These are phyloP conservation scores for Drosophila tropicalis DNA, from an alignment of 1,140 invertebrate species.

Conservation along the genomic window DNA sequence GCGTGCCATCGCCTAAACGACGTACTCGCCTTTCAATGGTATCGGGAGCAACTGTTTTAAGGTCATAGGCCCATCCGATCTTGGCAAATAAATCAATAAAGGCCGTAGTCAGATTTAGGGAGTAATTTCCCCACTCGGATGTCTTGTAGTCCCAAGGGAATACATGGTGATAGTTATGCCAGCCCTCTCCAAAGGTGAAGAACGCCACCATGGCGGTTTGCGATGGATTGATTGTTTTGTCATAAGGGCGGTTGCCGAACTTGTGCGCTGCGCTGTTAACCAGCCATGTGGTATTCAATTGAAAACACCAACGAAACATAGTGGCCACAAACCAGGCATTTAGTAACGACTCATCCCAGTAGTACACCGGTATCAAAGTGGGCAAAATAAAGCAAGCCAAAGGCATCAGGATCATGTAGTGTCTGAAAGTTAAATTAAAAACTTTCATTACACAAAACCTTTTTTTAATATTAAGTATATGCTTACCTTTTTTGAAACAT, in stretches of 20 bases:
- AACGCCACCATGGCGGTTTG: conserved; percentile 88
- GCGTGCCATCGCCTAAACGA: conserved; percentile 90
- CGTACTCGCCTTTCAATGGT: conserved; percentile 87
- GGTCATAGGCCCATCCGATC: conserved; percentile 94
- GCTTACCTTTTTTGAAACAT: conserved; percentile 92
- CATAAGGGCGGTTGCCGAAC: conserved; percentile 95
- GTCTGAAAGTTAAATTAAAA: conserved; percentile 84
- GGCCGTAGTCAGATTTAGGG: conserved; percentile 90
- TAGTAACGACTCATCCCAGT: conserved; percentile 91
- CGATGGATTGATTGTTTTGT: conserved; percentile 90
- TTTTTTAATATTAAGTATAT: background rate
- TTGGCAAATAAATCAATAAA: conserved; percentile 93
- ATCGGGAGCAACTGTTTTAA: conserved; percentile 90
- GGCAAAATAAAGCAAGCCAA: conserved; percentile 93
- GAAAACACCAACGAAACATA: conserved; percentile 92
- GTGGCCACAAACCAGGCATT: conserved; percentile 92
- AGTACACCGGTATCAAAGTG: conserved; percentile 90
- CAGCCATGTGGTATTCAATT: conserved; percentile 95
- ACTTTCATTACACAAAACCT: background rate
- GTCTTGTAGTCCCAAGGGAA: conserved; percentile 97
- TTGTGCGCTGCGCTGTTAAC: conserved; percentile 97
- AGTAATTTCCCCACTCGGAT: conserved; percentile 90
- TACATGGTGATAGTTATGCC: conserved; percentile 97
- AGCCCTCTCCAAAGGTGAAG: conserved; percentile 91
- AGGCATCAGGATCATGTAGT: conserved; percentile 92